phyloP scores from a whole-genome alignment of 2,888 invertebrate genomes.

The Agriotes lineatus region DNA sequence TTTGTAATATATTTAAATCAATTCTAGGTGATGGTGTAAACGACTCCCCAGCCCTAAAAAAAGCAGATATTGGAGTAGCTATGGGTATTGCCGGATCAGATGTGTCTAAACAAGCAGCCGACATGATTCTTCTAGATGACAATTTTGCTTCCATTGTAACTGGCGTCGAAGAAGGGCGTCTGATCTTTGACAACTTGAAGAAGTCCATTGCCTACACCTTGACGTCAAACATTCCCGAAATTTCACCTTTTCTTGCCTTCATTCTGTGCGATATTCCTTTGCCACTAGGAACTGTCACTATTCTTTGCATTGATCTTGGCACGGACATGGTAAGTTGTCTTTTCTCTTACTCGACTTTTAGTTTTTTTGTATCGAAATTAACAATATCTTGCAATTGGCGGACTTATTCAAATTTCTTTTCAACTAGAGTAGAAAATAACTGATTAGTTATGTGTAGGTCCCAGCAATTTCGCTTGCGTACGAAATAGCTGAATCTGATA shows the following conservation, averaged over 20 bases:
- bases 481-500: conserved; percentile 92
- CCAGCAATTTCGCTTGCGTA: conserved; percentile 94
- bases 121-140: conserved; percentile 99
- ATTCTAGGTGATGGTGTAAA: conserved; percentile 86
- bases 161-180: conserved; percentile 92
- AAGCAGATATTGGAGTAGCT: conserved; percentile 93
- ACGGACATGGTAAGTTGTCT: conserved; percentile 92
- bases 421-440: conserved; percentile 40
- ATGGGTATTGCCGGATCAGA: conserved; percentile 97
- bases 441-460: conserved; percentile 70
- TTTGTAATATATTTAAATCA: background rate
- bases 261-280: conserved; percentile 95
- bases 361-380: conserved; percentile 21
- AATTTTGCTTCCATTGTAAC: conserved; percentile 99
- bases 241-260: conserved; percentile 97
- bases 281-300: conserved; percentile 96
- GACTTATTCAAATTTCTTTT: conserved; percentile 18
- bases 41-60: conserved; percentile 92
- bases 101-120: conserved; percentile 98
- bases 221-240: conserved; percentile 98
- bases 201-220: conserved; percentile 98
- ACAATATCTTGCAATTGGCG: conserved; percentile 27
- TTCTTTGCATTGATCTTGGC: conserved; percentile 98
- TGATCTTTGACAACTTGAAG: conserved; percentile 98
- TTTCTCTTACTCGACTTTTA: conserved; percentile 12